A percentile compares a stretch with the other conserved stretches of the same genome.
phyloP scores from a whole-genome alignment of 1,140 invertebrate genomes.

The Calliphora vicina region DNA sequence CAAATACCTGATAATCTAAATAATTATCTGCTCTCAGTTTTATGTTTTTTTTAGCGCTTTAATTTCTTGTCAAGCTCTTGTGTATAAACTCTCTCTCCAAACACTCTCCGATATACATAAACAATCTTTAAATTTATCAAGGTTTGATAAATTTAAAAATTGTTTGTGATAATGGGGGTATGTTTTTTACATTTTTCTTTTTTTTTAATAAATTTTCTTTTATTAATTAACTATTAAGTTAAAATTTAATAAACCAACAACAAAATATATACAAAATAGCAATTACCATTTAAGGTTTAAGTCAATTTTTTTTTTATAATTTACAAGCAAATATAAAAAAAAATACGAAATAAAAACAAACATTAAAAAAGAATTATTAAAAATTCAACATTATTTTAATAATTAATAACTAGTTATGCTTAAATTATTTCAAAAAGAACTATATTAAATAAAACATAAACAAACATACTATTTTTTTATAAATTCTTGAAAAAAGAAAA shows the following conservation, averaged over 20 bases:
- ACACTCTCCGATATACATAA: not conserved
- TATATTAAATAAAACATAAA: not conserved
- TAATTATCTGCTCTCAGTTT: too few relatives aligned
- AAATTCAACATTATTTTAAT: not conserved
- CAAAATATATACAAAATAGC: not conserved
- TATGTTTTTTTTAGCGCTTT: not conserved
- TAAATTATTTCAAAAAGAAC: not conserved
- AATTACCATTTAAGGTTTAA: not conserved
- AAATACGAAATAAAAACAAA: not conserved
- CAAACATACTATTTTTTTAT: not conserved
- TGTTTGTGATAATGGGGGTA: too few relatives aligned
- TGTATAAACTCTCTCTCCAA: not conserved
- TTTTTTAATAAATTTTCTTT: too few relatives aligned
- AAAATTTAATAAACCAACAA: not conserved
- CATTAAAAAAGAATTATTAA: not conserved
- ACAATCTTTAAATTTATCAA: not conserved
- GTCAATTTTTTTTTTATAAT: conserved; percentile 1
- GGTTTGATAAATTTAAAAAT: too few relatives aligned
- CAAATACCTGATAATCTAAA: too few relatives aligned
- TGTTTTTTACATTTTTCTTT: too few relatives aligned
- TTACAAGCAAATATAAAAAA: not conserved
- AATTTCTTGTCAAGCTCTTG: not conserved
- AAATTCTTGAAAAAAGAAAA: not conserved
- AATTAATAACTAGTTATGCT: not conserved
- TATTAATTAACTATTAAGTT: not conserved